Base-by-base conservation (phyloP, 2,797 vertebrate genomes). In the Chelonia mydas region DNA sequence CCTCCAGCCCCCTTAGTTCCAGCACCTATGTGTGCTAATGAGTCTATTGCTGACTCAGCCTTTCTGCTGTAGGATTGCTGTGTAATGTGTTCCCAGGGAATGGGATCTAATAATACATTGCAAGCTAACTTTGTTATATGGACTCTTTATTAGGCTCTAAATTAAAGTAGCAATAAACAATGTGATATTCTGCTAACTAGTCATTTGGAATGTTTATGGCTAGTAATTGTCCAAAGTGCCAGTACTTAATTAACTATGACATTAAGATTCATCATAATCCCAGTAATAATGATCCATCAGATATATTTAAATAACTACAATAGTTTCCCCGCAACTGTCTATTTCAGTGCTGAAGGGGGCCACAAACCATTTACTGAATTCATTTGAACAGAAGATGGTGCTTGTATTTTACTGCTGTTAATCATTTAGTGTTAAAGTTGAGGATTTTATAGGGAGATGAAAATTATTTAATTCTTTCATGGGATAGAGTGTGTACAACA, bases 71-170 rank as follows among this genome's bases (percentile, higher is more conserved):
- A 54, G 49, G 41, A 11, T 83, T 51, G 92, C 92, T 92, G 78
- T 90, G 92, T 92, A 90, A 90, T 72, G 45, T 53, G 84, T 84
- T 87, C 87, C 61, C 74, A 95, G 78, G 83, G 49, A 49, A 37
- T 47, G 59, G 41, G 16, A 76, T 81, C 87, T 59, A 95, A 89
- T 89, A 77, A 25, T 88, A 25, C 33, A 81, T 13, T 94, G 33
- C 2, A 95, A 87, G 33, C 77, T 90, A 94, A 92, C 91, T 93
- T 93, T 84, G 87, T 90, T 95, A 68, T 86, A 87, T 79, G 17
- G 57, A 88, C 53, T 76, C 84, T 92, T 94, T 97, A 93, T 93
- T 80, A 86, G 61, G 11, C 61, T 85, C 93, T 84, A 94, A 94
- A 74, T 57, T 92, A 81, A 80, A 72, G 37, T 25, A 86, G 37